Evolutionary conservation across 30 jellyfish, hydroid and myxozoan genomes (phyloP), one percentile per base, ranked within the genome.

Genomic region (Hydractinia symbiolongicarpus): DNA sequence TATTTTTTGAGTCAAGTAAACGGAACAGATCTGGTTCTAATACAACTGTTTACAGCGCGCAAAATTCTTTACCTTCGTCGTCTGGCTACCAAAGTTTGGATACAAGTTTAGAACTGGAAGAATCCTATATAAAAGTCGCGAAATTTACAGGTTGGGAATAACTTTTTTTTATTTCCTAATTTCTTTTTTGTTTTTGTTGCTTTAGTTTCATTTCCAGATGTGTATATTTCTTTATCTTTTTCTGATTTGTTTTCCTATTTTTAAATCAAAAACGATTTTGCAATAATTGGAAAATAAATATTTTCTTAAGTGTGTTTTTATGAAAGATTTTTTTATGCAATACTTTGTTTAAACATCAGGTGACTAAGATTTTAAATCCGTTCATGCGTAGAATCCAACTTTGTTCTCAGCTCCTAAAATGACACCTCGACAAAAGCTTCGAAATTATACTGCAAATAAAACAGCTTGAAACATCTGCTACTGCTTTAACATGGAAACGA

Each of bases 121-220:
- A 74, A 13, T 74, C 83, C 54, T 74, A 74, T 55, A 74, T 74
- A 20, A 74, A 74, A 74, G 83, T 74, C 21, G 15, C 83, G 15
- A 74, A 58, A 50, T 74, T 74, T 74, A 50, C 74, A 30, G 83
- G 83, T 74, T 7, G 40, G 74, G 44, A 30, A 30, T 30, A 66
- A 30, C 44, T 30, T 30, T 30, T 30, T 30, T 30, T 30, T 30
- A 30, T 64, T 64, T 64, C 74, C 2, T 11, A 58, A 58, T n/a
- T 7, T 64, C 19, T 64, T 64, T 64, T 58, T 13, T 58, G 19
- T 58, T 11, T 64, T 51, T 64, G 74, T 64, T 6, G 74, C 44
- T 30, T 6, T 8, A 66, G 19, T 60, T 60, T 60, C 1, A 15
- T 13, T 60, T 60, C 70, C 19, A 15, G n/a, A 68, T 20, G 54